These are phyloP conservation scores for Hypercompe scribonia DNA, from an alignment of 2,888 invertebrate genomes.

Conservation along the genomic window DNA sequence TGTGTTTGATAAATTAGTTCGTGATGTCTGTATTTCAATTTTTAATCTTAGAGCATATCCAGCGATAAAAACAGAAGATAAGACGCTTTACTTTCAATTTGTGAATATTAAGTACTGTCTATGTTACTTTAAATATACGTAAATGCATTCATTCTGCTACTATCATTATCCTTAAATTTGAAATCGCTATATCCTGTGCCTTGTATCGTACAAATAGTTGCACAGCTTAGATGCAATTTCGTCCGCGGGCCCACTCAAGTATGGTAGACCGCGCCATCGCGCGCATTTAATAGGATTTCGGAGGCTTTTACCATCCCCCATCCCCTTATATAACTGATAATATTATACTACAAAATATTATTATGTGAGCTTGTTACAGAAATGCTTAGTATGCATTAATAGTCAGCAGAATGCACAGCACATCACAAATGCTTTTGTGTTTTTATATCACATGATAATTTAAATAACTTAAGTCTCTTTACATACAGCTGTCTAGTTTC, in stretches of 20 bases:
- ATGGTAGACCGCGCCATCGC: constrained; percentile 54
- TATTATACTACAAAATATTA: constrained; percentile 20
- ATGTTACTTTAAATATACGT: too few relatives aligned
- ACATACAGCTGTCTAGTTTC: too few relatives aligned
- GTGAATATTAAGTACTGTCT: too few relatives aligned
- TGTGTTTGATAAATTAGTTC: too few relatives aligned
- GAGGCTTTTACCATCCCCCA: constrained; percentile 47
- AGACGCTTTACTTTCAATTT: too few relatives aligned
- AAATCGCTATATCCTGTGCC: constrained; percentile 26
- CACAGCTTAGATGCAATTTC: constrained; percentile 58
- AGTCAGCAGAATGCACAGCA: not conserved
- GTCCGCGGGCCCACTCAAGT: constrained; percentile 53
- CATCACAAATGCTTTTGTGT: not conserved
- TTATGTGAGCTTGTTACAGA: constrained; percentile 18
- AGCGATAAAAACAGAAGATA: too few relatives aligned
- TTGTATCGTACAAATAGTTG: constrained; percentile 50
- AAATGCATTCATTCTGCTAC: too few relatives aligned
- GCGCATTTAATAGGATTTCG: constrained; percentile 54
- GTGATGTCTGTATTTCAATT: too few relatives aligned
- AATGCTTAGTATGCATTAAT: constrained; percentile 7
- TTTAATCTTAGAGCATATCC: too few relatives aligned
- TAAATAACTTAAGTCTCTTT: too few relatives aligned
- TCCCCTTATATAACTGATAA: constrained; percentile 8
- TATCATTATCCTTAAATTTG: too few relatives aligned
- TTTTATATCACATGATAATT: not conserved